phyloP scores from a whole-genome alignment of 2,113 vertebrate genomes.

The Campylorhamphus procurvoides region DNA sequence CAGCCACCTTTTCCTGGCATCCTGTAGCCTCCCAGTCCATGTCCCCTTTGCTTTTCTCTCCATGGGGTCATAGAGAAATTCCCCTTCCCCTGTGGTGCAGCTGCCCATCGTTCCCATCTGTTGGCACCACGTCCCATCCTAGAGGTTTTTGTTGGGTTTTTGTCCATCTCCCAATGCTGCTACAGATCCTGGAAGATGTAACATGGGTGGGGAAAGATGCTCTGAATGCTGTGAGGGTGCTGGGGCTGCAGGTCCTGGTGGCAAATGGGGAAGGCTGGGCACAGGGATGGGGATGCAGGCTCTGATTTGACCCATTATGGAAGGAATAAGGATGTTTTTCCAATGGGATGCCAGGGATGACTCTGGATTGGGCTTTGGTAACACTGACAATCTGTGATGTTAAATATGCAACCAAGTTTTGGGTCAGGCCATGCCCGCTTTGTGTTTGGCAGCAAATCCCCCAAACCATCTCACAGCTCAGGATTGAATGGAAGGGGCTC shows the following conservation, averaged over 20 bases:
- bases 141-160: fast-evolving
- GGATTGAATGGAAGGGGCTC: not conserved
- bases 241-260: fast-evolving
- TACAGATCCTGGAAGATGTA: fast-evolving
- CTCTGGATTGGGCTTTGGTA: not conserved
- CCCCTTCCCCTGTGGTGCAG: not conserved
- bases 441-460: not conserved
- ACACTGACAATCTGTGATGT: fast-evolving
- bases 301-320: fast-evolving
- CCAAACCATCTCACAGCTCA: fast-evolving
- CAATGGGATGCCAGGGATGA: fast-evolving
- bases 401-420: not conserved
- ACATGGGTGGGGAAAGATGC: fast-evolving
- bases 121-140: fast-evolving
- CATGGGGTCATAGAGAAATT: fast-evolving
- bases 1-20: not conserved
- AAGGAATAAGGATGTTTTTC: not conserved
- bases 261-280: not conserved
- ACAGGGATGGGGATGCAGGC: not conserved
- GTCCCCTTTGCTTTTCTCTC: not conserved
- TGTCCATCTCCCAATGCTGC: not conserved
- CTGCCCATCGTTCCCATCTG: not conserved
- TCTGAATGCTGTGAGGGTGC: fast-evolving
- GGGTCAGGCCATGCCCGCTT: not conserved
- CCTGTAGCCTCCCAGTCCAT: fast-evolving